Evolutionary conservation across 2,888 invertebrate genomes (phyloP), one percentile per base, ranked within the genome.

Genomic region (Tholera decimalis): DNA sequence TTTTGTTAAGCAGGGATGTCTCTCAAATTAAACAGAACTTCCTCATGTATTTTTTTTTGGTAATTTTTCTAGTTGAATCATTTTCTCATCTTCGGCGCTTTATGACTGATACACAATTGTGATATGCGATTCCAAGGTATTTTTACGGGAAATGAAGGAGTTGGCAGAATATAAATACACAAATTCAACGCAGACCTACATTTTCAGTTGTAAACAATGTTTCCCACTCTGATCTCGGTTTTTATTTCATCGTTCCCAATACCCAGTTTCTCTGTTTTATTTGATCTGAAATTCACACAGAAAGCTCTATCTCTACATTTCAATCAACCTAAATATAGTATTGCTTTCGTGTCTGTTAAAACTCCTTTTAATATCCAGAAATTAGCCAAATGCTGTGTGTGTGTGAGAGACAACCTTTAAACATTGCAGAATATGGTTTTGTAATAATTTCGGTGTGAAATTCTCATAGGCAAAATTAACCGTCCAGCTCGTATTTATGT

Each of bases 181-280:
- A 57, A 20, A 62, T 57, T 50, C 22, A 50, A 59, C 64, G 46
- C 53, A 54, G 59, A 62, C 61, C 55, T 56, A 62, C 60, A 79
- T 77, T 57, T 65, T 53, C 54, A 37, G 49, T 65, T 57, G 59
- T 70, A 79, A 69, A 77, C 59, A 65, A 65, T 65, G 56, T 53
- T 79, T 39, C 56, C 47, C 37, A 59, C 61, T 35, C 33, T 55
- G 61, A 39, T 62, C 68, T 53, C 41, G 62, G 56, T 77, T 61
- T 57, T 50, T 18, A 28, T 67, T 73, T 68, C 54, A 58, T 44
- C 51, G 56, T 55, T 41, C 62, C 54, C 41, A 55, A 60, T 69
- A 37, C 37, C 59, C 41, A 44, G 41, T 53, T 60, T 63, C 49
- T 49, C 20, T n/a, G 6, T 53, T 62, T 59, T 44, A 39, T 65